Percentiles rank a stretch among this genome's conserved stretches.
Conservation (phyloP, 2,888 invertebrate genomes). For the Clostera curtula region DNA sequence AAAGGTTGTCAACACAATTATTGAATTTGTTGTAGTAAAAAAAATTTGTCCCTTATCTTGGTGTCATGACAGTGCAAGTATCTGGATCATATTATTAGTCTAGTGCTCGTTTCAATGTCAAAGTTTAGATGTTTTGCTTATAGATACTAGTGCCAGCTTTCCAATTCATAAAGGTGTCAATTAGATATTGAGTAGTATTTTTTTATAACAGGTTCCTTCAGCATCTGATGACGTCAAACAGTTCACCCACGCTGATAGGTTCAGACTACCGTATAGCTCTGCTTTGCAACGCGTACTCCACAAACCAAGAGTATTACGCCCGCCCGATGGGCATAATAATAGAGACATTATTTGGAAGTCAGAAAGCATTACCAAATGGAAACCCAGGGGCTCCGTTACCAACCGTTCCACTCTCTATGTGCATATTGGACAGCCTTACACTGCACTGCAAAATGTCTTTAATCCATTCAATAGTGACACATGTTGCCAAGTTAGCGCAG, state of each 20-base stretch:
- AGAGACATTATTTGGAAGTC: conserved; percentile 86
- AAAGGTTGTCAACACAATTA: no score
- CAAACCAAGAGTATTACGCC: conserved; percentile 92
- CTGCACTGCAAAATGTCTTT: conserved; percentile 96
- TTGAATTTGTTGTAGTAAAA: no score
- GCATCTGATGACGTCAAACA: conserved; percentile 85
- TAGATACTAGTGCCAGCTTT: no score
- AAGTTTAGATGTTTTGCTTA: conserved; percentile 1
- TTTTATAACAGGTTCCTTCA: conserved; percentile 82
- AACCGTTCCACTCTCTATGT: conserved; percentile 92
- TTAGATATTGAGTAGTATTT: no score
- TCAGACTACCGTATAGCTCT: conserved; percentile 93
- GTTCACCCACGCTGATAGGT: conserved; percentile 81
- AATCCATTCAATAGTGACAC: conserved; percentile 86
- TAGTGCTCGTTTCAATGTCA: background rate
- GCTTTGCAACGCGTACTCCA: conserved; percentile 96
- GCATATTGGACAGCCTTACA: conserved; percentile 93
- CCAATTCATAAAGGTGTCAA: no score
- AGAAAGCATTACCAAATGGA: conserved; percentile 73
- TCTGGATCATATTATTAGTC: background rate
- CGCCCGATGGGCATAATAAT: conserved; percentile 94
- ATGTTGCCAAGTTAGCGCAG: conserved; percentile 93
- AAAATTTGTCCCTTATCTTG: no score
- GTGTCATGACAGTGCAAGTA: no score
- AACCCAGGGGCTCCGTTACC: conserved; percentile 77